Evolutionary conservation across 92 coral and sea anemone species (phyloP).

Genomic region (Epizoanthus illoricatus): DNA sequence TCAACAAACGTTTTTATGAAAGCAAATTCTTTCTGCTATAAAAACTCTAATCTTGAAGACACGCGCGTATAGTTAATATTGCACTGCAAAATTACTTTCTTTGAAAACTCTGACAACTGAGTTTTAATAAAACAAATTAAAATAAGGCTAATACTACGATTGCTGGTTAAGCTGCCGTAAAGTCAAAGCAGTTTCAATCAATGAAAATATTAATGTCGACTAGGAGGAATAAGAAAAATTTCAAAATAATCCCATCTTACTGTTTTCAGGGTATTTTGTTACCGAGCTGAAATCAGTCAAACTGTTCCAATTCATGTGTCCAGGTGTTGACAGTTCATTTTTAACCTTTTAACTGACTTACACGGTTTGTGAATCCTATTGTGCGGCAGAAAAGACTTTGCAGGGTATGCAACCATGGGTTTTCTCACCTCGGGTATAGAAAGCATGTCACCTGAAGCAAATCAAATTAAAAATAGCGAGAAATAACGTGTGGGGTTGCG

Average conservation of each 20-base stretch:
- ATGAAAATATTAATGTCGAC: slow-evolving; percentile 1
- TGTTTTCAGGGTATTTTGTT: slow-evolving; percentile 14
- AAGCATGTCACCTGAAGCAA: slow-evolving; percentile 32
- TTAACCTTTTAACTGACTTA: slow-evolving; percentile 13
- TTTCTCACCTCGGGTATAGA: slow-evolving; percentile 27
- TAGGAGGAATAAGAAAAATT: background rate
- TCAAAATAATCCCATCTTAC: background rate
- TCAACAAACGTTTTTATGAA: background rate
- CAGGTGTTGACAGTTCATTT: slow-evolving; percentile 38
- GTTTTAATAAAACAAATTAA: slow-evolving; percentile 12
- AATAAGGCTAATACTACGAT: background rate
- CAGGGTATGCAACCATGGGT: background rate
- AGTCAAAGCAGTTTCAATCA: background rate
- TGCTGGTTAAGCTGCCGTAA: background rate
- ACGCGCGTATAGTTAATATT: slow-evolving; percentile 5
- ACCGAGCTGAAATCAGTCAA: slow-evolving; percentile 11
- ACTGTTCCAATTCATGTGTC: background rate
- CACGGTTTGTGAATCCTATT: slow-evolving; percentile 17
- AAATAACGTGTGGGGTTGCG: background rate
- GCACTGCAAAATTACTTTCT: background rate
- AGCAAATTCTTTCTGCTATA: background rate
- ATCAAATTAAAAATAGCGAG: slow-evolving; percentile 20
- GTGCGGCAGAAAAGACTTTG: slow-evolving; percentile 1
- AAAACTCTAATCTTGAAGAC: slow-evolving; percentile 4
- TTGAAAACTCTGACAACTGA: background rate